Percentiles rank a stretch among this genome's conserved stretches.
Evolutionary conservation across 2,888 invertebrate species (phyloP).

Genomic region (Agonopterix arenella): DNA sequence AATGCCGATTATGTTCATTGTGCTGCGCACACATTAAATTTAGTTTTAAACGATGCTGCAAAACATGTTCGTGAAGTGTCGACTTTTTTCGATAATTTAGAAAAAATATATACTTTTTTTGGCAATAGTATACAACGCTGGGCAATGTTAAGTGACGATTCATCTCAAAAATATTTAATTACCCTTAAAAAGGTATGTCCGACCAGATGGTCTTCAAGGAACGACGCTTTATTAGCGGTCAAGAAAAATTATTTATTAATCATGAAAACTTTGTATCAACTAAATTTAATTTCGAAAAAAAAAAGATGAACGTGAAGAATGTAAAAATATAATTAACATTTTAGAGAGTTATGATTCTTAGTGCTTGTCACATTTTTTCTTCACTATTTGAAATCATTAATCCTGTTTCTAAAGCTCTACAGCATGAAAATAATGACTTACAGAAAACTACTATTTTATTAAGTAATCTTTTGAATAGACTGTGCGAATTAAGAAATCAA

Average conservation of each 20-base stretch:
- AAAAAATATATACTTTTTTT: conserved; percentile 15
- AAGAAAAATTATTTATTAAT: conserved; percentile 11
- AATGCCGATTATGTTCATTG: conserved; percentile 17
- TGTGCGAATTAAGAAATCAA: too few species aligned
- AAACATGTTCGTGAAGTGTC: conserved; percentile 15
- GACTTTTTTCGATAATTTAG: conserved; percentile 16
- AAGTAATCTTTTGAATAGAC: too few species aligned
- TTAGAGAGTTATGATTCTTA: too few species aligned
- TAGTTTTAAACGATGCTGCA: conserved; percentile 16
- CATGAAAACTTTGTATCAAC: conserved; percentile 14
- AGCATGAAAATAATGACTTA: too few species aligned
- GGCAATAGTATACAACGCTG: conserved; percentile 17
- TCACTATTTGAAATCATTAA: too few species aligned
- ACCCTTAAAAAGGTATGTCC: conserved; percentile 20
- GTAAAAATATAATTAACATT: too few species aligned
- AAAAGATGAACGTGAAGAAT: conserved; percentile 14
- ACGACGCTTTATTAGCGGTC: conserved; percentile 15
- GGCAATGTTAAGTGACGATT: conserved; percentile 16
- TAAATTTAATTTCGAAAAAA: conserved; percentile 17
- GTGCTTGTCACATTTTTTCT: too few species aligned
- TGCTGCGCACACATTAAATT: conserved; percentile 13
- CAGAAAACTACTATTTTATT: too few species aligned
- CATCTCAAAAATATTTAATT: conserved; percentile 14
- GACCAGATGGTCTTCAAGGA: conserved; percentile 18
- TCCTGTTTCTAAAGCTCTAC: too few species aligned